A percentile compares a stretch with the other conserved stretches of the same genome.
phyloP scores from a whole-genome alignment of 2,797 vertebrate genomes.

The Chloroceryle amazona region DNA sequence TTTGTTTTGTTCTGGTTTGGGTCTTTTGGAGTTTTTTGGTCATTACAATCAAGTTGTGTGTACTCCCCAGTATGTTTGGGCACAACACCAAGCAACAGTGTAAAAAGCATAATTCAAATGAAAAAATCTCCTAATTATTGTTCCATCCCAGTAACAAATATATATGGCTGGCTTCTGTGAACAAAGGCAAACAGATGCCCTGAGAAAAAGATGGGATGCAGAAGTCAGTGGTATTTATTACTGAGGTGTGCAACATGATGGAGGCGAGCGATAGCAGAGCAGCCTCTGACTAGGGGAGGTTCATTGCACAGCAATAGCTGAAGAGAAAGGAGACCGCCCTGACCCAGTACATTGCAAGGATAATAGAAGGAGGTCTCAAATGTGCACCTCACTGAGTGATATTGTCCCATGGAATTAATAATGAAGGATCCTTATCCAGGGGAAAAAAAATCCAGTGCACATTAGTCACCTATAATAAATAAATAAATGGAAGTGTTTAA shows the following conservation, averaged over 20 bases:
- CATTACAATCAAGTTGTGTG: background rate
- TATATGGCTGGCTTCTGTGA: constrained; percentile 8
- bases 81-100: background rate
- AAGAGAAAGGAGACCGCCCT: background rate
- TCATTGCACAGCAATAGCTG: background rate
- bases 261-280: background rate
- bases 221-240: background rate
- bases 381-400: background rate
- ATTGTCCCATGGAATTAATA: background rate
- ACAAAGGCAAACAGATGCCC: background rate
- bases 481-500: background rate
- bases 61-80: background rate
- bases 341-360: background rate
- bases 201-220: constrained; percentile 19
- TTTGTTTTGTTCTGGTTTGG: too few relatives aligned
- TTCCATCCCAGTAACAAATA: constrained; percentile 21
- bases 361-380: background rate
- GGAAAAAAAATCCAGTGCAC: background rate
- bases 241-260: background rate
- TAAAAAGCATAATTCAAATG: background rate
- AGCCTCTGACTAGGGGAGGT: background rate
- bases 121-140: constrained; percentile 38
- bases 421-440: rapidly evolving
- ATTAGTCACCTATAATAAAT: background rate
- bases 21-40: background rate